phyloP scores from a whole-genome alignment of 2,797 vertebrate genomes.

The Sebastes steindachneri region DNA sequence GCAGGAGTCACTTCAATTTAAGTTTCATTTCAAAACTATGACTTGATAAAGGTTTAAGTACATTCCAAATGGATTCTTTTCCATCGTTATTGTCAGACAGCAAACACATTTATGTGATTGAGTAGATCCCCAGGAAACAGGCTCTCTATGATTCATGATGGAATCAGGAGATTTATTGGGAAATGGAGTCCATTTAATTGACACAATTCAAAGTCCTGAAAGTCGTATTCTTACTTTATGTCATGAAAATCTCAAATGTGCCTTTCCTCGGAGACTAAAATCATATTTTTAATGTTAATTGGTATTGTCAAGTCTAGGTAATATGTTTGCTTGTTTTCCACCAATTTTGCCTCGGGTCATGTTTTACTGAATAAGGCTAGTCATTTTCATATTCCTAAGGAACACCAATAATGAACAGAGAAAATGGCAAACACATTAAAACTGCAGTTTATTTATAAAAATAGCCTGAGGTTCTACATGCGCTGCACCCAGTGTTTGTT shows the following conservation, averaged over 20 bases:
- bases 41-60: neutral
- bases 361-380: constrained; percentile 49
- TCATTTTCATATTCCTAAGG: constrained; percentile 56
- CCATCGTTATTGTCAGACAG: neutral
- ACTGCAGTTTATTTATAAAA: constrained; percentile 65
- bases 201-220: neutral
- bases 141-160: neutral
- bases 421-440: constrained; percentile 63
- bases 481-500: constrained; percentile 41
- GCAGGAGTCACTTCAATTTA: neutral
- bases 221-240: neutral
- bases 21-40: neutral
- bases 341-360: constrained; percentile 38
- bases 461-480: constrained; percentile 53
- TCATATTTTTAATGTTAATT: constrained; percentile 43
- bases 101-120: neutral
- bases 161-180: neutral
- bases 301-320: constrained; percentile 44
- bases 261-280: constrained; percentile 1
- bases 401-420: constrained; percentile 60
- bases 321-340: constrained; percentile 59
- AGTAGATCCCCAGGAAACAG: neutral
- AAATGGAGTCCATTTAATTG: neutral
- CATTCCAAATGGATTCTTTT: neutral
- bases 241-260: constrained; percentile 6